Base-by-base conservation (phyloP, 2,113 vertebrate species). In the Nansenia antarctica region DNA sequence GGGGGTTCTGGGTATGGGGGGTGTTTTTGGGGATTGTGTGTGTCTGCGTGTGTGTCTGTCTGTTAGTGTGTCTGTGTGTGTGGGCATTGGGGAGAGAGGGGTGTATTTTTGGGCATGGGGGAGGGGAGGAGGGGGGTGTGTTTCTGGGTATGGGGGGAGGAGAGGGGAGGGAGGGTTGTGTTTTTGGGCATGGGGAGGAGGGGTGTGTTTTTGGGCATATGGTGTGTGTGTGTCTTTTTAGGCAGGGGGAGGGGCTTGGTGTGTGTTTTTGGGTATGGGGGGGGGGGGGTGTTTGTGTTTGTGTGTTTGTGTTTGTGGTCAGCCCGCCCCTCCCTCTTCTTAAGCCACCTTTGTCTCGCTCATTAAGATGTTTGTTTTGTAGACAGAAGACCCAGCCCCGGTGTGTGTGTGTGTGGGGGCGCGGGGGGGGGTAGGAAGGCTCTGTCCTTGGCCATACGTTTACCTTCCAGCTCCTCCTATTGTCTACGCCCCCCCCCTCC, bases 291-390 rank as follows among this genome's bases (percentile, higher is more conserved):
- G 63, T 69, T 22, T 60, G 15, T 12, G 80, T 66, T 76, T 18
- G 15, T 22, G 62, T 15, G 67, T 88, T 82, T 89, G 84, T 90
- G 81, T 82, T 78, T 85, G 84, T 86, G 80, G 85, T 82, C 77
- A 65, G 63, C 65, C 72, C 30, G 62, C 85, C 76, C 82, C 87
- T 84, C 88, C 87, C 79, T 67, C 84, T 89, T 86, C 74, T 85
- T 90, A 82, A 90, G 78, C 84, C 73, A 76, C 85, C 85, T 88
- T 90, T 91, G 87, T 91, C 85, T 86, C 86, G 71, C 82, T 89
- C 86, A 92, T 89, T 88, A 90, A 77, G 67, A 66, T 89, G 89
- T 92, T 91, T 92, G 87, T 92, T 92, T 91, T 91, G 89, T 91
- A 92, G 86, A 91, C 90, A 92, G n/a, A 89, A 86, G 82, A 77